A percentile compares a stretch with the other conserved stretches of the same genome.
Conservation (phyloP, 2,113 vertebrate genomes). For the Pimephales promelas region DNA sequence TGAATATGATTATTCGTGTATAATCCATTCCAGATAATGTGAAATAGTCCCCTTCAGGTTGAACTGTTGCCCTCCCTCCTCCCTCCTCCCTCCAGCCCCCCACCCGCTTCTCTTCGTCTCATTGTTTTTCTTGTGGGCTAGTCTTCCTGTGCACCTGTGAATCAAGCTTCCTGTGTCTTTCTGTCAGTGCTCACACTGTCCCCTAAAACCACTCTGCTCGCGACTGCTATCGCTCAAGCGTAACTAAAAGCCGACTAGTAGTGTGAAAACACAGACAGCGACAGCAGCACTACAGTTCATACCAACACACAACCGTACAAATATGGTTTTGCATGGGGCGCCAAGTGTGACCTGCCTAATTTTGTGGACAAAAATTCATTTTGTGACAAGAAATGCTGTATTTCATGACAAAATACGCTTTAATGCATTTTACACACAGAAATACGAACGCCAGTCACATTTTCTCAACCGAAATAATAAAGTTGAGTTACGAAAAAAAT, state of each 20-base stretch:
- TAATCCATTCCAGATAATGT: background rate
- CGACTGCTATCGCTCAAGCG: constrained; percentile 48
- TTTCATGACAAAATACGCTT: background rate
- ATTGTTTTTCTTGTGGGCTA: constrained; percentile 71
- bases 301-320: background rate
- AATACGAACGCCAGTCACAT: background rate
- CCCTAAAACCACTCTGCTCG: constrained; percentile 61
- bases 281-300: constrained; percentile 31
- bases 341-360: background rate
- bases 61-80: background rate
- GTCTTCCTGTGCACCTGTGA: constrained; percentile 82
- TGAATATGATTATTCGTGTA: background rate
- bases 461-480: background rate
- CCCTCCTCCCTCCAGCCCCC: background rate
- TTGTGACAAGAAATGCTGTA: background rate
- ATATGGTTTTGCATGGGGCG: background rate
- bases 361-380: background rate
- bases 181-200: constrained; percentile 47
- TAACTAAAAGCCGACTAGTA: constrained; percentile 41
- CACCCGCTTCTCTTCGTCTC: constrained; percentile 38
- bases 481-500: background rate
- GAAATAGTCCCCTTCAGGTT: background rate
- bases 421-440: background rate
- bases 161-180: constrained; percentile 74
- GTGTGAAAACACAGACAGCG: constrained; percentile 29